phyloP scores from a whole-genome alignment of 2,888 invertebrate species.

The Oithona nana region DNA sequence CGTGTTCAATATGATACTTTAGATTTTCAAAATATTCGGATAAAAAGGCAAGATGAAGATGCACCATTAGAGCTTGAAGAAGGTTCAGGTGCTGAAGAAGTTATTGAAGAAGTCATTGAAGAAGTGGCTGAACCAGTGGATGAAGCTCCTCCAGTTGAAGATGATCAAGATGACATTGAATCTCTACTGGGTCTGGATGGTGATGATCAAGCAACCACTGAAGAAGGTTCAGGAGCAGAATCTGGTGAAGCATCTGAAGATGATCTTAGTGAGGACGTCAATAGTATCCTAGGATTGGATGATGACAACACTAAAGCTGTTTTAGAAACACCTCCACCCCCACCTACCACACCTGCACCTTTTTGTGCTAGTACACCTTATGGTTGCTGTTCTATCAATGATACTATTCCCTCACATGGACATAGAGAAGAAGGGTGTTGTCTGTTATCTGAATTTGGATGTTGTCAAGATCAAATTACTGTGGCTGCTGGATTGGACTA shows the following conservation, averaged over 20 bases:
- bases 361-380: neutral
- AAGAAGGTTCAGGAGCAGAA: neutral
- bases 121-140: neutral
- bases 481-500: constrained; percentile 48
- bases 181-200: no score
- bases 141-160: neutral
- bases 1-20: no score
- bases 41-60: no score
- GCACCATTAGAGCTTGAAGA: neutral
- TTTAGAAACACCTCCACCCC: neutral
- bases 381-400: neutral
- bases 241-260: neutral
- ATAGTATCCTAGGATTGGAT: neutral
- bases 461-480: constrained; percentile 53
- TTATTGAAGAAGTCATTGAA: constrained; percentile 1
- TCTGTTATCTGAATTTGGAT: constrained; percentile 34
- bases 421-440: constrained; percentile 13
- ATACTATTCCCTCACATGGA: neutral
- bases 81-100: neutral
- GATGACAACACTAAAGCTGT: neutral
- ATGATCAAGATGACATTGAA: neutral
- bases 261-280: neutral
- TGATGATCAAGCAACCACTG: neutral
- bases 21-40: no score
- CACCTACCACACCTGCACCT: neutral